Evolutionary conservation across 2,113 vertebrate species (phyloP).

Genomic region (Tauraco erythrolophus): DNA sequence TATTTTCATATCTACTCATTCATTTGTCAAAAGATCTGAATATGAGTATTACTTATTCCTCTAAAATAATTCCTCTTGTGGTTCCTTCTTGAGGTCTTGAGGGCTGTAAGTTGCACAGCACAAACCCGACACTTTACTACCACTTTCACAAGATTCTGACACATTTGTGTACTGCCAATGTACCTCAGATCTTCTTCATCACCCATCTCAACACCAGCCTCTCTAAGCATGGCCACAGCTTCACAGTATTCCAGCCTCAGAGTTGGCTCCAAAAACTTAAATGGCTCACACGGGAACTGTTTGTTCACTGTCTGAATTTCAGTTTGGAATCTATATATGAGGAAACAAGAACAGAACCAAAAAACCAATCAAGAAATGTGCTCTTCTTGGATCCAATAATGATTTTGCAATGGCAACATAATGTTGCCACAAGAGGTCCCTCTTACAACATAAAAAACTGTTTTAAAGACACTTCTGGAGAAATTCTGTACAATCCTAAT

Average conservation of each 20-base stretch:
- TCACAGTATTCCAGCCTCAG: conserved; percentile 93
- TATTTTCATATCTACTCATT: background rate
- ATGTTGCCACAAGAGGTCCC: conserved; percentile 74
- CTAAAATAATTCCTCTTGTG: background rate
- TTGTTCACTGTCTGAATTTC: conserved; percentile 94
- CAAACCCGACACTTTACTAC: background rate
- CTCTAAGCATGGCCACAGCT: conserved; percentile 90
- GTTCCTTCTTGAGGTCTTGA: background rate
- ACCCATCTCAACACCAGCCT: conserved; percentile 96
- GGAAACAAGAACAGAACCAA: conserved; percentile 24
- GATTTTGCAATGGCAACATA: background rate
- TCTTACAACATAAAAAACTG: conserved; percentile 34
- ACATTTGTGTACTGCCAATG: background rate
- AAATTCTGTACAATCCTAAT: conserved; percentile 6
- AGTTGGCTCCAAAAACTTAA: conserved; percentile 97
- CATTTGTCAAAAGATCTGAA: background rate
- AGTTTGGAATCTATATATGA: conserved; percentile 86
- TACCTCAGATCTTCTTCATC: conserved; percentile 98
- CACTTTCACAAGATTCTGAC: background rate
- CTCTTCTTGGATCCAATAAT: background rate
- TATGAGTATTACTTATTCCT: background rate
- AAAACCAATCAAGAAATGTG: background rate
- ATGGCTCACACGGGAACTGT: conserved; percentile 94
- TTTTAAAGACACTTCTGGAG: background rate
- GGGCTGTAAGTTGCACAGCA: background rate